A percentile compares a stretch with the other conserved stretches of the same genome.
phyloP scores from a whole-genome alignment of 2,113 vertebrate genomes.

The Montifringilla adamsi region DNA sequence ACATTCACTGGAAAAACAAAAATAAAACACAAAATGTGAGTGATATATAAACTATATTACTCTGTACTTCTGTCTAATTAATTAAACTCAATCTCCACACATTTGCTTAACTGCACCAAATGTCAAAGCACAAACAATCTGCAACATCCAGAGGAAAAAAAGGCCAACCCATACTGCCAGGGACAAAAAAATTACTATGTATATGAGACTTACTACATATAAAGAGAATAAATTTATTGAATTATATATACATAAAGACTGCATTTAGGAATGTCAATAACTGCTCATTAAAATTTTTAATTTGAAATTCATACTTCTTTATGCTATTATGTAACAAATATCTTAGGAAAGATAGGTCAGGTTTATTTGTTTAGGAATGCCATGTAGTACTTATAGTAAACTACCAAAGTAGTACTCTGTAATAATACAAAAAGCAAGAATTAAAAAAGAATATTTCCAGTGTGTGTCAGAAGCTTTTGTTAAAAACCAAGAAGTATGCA shows the following conservation, averaged over 20 bases:
- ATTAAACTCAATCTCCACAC: not conserved
- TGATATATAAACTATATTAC: not conserved
- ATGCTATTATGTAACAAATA: not conserved
- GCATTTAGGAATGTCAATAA: not conserved
- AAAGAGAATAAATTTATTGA: not conserved
- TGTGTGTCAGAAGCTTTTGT: not conserved
- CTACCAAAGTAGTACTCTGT: not conserved
- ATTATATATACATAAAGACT: not conserved
- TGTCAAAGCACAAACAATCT: not conserved
- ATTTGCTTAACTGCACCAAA: not conserved
- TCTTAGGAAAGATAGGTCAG: not conserved
- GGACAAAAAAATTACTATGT: not conserved
- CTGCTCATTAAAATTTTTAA: not conserved
- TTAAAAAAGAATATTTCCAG: not conserved
- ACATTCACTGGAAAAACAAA: slow-evolving; percentile 84
- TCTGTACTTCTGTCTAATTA: not conserved
- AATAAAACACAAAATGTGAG: not conserved
- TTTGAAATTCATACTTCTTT: not conserved
- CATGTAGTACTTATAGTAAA: not conserved
- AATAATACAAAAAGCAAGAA: not conserved
- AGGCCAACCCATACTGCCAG: not conserved
- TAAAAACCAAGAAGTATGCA: not conserved
- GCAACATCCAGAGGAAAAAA: not conserved
- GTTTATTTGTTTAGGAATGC: not conserved
- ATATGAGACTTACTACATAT: not conserved